phyloP scores from a whole-genome alignment of 2,797 vertebrate species.

The Sebastes vulpes region DNA sequence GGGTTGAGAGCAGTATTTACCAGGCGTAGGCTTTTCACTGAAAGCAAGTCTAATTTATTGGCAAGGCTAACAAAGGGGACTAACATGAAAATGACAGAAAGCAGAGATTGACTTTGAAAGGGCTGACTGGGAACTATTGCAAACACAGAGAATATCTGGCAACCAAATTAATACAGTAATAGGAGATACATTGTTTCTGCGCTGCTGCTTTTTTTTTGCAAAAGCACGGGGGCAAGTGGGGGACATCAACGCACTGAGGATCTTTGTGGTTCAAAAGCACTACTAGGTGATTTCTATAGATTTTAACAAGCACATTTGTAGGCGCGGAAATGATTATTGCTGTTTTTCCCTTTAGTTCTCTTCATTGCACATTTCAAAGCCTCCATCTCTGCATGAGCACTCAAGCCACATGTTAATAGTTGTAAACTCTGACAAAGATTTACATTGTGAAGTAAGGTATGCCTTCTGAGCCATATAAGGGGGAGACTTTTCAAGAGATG shows the following conservation, averaged over 20 bases:
- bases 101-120: conserved; percentile 31
- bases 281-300: no score
- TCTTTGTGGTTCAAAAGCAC: neutral
- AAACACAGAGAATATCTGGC: conserved; percentile 20
- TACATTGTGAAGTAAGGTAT: no score
- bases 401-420: neutral
- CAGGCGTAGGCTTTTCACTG: conserved; percentile 51
- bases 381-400: neutral
- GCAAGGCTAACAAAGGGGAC: conserved; percentile 33
- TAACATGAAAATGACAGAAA: conserved; percentile 56
- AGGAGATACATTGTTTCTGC: neutral
- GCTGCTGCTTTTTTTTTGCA: neutral
- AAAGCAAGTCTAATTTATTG: conserved; percentile 53
- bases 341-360: conserved; percentile 1
- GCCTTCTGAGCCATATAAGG: neutral
- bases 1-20: conserved; percentile 64
- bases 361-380: neutral
- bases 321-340: neutral
- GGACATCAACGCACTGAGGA: conserved; percentile 3
- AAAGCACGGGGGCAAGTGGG: neutral
- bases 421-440: neutral
- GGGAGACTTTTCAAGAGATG: neutral
- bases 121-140: conserved; percentile 1
- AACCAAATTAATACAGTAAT: conserved; percentile 38
- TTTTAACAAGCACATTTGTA: conserved; percentile 31